A percentile compares a stretch with the other conserved stretches of the same genome.
phyloP scores from a whole-genome alignment of 2,113 vertebrate species.

The Esox niger region DNA sequence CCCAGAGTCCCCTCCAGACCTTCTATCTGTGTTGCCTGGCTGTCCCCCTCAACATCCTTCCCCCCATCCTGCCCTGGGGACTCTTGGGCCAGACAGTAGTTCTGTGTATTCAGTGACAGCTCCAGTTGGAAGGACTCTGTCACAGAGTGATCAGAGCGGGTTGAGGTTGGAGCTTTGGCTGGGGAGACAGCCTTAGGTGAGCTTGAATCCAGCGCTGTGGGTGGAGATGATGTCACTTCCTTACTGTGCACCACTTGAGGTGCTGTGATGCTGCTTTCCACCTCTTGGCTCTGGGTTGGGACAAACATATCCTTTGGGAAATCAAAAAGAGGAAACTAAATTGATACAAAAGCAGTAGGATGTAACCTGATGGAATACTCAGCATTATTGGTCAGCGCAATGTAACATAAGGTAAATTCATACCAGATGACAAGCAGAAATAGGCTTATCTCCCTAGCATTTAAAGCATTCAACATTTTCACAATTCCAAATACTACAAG shows the following conservation, averaged over 20 bases:
- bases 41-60: conserved; percentile 63
- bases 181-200: conserved; percentile 33
- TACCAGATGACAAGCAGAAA: background rate
- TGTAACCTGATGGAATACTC: background rate
- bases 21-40: conserved; percentile 79
- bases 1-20: conserved; percentile 38
- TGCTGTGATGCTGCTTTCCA: conserved; percentile 27
- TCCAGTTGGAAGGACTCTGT: conserved; percentile 71
- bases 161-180: conserved; percentile 18
- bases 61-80: conserved; percentile 21
- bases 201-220: conserved; percentile 46
- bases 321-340: background rate
- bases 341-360: background rate
- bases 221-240: conserved; percentile 19
- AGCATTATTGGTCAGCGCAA: background rate
- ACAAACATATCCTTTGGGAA: conserved; percentile 85
- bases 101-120: conserved; percentile 74
- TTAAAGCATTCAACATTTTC: too few relatives aligned
- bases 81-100: conserved; percentile 47
- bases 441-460: too few relatives aligned
- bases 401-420: too few relatives aligned
- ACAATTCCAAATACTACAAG: too few relatives aligned
- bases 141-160: conserved; percentile 26
- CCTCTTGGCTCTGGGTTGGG: conserved; percentile 81
- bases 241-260: conserved; percentile 13